Percentiles rank a stretch among this genome's conserved stretches.
These are phyloP conservation scores for Notodonta dromedarius DNA, from an alignment of 2,888 invertebrate genomes.

Conservation along the genomic window DNA sequence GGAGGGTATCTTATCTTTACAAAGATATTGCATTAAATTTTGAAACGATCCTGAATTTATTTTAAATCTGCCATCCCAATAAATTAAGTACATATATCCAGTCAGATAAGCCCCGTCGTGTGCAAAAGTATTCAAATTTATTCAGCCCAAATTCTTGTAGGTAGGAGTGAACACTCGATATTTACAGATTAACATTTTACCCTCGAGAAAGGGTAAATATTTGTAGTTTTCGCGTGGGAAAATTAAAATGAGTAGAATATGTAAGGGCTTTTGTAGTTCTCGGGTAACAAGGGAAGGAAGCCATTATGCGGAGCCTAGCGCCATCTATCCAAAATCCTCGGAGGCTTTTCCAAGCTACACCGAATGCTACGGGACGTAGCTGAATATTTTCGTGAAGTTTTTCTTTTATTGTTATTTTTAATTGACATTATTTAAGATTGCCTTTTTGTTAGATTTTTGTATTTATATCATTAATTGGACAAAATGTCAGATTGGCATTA, in stretches of 20 bases:
- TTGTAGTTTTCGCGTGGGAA: constrained; percentile 26
- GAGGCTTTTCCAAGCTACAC: constrained; percentile 75
- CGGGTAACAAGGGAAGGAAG: constrained; percentile 51
- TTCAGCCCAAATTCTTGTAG: constrained; percentile 46
- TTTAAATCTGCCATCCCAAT: constrained; percentile 30
- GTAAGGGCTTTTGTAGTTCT: constrained; percentile 39
- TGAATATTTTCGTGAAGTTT: constrained; percentile 38
- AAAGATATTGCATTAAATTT: constrained; percentile 14
- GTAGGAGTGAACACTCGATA: constrained; percentile 35
- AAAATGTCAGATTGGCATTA: too few species aligned
- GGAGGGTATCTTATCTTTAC: constrained; percentile 18
- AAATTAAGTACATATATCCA: constrained; percentile 27
- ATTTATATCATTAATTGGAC: too few species aligned
- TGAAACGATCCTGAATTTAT: constrained; percentile 18
- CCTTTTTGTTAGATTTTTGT: not conserved
- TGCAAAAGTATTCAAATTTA: constrained; percentile 57
- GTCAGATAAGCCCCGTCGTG: constrained; percentile 43
- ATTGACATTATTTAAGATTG: not conserved
- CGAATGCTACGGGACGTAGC: constrained; percentile 78
- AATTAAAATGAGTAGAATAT: constrained; percentile 42
- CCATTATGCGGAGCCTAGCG: constrained; percentile 74
- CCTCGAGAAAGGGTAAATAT: constrained; percentile 14
- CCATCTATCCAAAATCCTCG: constrained; percentile 81
- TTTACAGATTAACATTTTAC: constrained; percentile 28
- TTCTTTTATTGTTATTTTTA: not conserved